These are phyloP conservation scores for Pelecanus crispus DNA, from an alignment of 2,113 vertebrate genomes.

Conservation along the genomic window DNA sequence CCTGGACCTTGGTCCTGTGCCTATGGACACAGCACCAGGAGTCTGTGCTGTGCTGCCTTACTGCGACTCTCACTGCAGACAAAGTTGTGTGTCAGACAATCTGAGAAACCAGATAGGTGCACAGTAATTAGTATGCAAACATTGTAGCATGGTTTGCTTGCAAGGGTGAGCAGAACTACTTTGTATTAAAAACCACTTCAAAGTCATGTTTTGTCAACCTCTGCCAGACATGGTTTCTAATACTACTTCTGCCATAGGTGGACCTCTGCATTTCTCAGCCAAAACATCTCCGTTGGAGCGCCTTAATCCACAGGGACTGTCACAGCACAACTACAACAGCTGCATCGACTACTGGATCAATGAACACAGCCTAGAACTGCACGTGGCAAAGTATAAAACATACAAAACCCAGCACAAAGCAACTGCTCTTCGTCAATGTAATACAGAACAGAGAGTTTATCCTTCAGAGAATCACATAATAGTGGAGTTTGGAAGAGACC, in stretches of 20 bases:
- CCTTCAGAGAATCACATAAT: background rate
- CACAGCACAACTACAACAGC: background rate
- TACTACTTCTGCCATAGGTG: background rate
- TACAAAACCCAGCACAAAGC: background rate
- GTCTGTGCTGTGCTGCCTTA: background rate
- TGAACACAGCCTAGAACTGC: background rate
- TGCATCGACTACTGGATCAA: background rate
- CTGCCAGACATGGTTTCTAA: background rate
- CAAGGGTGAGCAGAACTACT: background rate
- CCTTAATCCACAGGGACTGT: background rate
- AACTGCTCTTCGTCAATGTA: background rate
- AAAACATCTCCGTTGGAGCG: background rate
- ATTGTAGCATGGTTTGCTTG: background rate
- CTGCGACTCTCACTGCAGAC: background rate
- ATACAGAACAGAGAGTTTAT: background rate
- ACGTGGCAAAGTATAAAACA: background rate
- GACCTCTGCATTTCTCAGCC: background rate
- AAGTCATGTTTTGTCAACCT: background rate
- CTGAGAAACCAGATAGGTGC: background rate
- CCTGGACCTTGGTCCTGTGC: fast-evolving
- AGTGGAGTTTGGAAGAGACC: background rate
- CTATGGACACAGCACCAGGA: background rate
- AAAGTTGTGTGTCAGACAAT: background rate
- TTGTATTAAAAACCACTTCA: background rate
- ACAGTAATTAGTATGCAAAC: background rate